Evolutionary conservation across 2,888 invertebrate genomes (phyloP).

Genomic region (Amphipoea lucens): DNA sequence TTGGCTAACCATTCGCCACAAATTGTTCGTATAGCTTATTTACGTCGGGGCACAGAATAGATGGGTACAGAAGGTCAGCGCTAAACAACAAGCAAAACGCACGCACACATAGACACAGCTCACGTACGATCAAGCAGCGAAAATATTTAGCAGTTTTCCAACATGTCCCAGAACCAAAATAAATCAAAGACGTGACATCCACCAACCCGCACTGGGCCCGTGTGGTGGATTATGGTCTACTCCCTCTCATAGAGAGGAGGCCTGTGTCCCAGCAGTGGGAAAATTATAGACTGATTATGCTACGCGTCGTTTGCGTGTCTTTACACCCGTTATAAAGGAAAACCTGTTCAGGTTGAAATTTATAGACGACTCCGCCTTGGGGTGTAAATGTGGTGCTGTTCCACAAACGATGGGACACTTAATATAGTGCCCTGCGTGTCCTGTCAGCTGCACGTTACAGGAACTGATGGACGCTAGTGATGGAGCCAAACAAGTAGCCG

Average conservation of each 20-base stretch:
- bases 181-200: neutral
- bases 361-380: too few species aligned
- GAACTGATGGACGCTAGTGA: too few species aligned
- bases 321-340: neutral
- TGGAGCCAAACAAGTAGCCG: too few species aligned
- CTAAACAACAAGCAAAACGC: neutral
- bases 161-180: neutral
- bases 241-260: neutral
- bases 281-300: neutral
- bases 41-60: constrained; percentile 57
- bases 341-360: too few species aligned
- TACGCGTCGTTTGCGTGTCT: neutral
- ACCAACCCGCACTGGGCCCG: neutral
- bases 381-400: too few species aligned
- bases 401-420: too few species aligned
- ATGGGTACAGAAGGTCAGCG: neutral
- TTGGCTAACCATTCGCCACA: constrained; percentile 67
- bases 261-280: neutral
- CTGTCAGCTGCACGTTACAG: too few species aligned
- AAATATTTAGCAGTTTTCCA: neutral
- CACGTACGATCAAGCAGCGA: neutral
- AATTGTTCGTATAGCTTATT: constrained; percentile 79
- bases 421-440: too few species aligned
- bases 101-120: neutral
- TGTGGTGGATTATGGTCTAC: neutral